Base-by-base conservation (phyloP, 2,797 vertebrate species). In the Acipenser transmontanus region DNA sequence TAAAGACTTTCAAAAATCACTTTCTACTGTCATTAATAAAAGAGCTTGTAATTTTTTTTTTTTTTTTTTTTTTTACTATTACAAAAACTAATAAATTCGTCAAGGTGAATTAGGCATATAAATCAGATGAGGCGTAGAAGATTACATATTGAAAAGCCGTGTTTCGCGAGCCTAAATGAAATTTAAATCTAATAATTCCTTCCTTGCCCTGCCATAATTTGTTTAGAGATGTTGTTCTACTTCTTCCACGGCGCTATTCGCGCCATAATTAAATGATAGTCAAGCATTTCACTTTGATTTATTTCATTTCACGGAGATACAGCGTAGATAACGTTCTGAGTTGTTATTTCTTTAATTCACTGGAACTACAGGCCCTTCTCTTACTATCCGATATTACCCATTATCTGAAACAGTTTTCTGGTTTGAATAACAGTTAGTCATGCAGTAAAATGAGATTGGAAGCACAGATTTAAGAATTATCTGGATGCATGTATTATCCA, bases 171-270 rank as follows among this genome's bases (percentile, higher is more conserved):
- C 78, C 84, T 89, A 92, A 91, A 94, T 92, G 84, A 89, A 88
- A 93, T 93, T 93, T 88, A 80, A 88, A 88, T 88, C 87, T 90
- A 91, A 93, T 93, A 89, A 91, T 91, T 82, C 82, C 80, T 88
- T 86, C 84, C 88, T 85, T 80, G 84, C 82, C 76, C 72, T 84
- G 80, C 87, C 81, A 78, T 90, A 88, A 91, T 86, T 89, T 92
- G 87, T 89, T 92, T 89, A 92, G 91, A 90, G 90, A 91, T 90
- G 87, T 87, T 91, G 88, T 86, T 88, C 78, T 83, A 84, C 85
- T 85, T 84, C 87, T 89, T 84, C 81, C 83, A 83, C 88, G 90
- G 88, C 85, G 83, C 78, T 80, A 80, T 85, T 87, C 78, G 69
- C 82, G 75, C 80, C 81, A 82, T 91, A 89, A 92, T 90, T 85